phyloP scores from a whole-genome alignment of 2,888 invertebrate genomes.

The Erynnis tages region DNA sequence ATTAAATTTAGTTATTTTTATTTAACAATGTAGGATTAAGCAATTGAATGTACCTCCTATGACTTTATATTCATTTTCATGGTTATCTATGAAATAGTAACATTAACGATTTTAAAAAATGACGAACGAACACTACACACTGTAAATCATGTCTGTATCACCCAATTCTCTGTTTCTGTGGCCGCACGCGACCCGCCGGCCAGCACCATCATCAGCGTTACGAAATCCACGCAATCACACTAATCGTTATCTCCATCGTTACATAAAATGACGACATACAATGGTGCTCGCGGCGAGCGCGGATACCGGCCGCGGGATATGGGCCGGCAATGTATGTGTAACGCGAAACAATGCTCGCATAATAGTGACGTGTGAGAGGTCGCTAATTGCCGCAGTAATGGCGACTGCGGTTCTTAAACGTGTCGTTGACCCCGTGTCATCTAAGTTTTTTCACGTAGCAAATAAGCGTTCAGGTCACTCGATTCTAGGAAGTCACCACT shows the following conservation, averaged over 20 bases:
- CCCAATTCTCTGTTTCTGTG: conserved; percentile 31
- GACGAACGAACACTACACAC: no score
- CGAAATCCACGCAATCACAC: conserved; percentile 55
- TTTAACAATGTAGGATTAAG: no score
- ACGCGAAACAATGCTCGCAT: conserved; percentile 23
- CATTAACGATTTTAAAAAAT: no score
- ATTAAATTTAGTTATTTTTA: no score
- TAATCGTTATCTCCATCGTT: conserved; percentile 58
- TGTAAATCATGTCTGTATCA: not conserved
- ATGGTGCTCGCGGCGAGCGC: conserved; percentile 7
- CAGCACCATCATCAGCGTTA: conserved; percentile 46
- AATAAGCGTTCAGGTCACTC: no score
- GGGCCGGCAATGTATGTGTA: not conserved
- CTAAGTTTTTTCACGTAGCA: no score
- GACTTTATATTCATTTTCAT: no score
- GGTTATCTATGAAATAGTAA: no score
- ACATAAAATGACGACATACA: conserved; percentile 58
- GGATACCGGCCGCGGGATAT: not conserved
- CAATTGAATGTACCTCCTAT: no score
- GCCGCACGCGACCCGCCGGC: conserved; percentile 39
- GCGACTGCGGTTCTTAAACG: conserved; percentile 12
- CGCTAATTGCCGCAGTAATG: conserved; percentile 35
- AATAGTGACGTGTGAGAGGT: conserved; percentile 31
- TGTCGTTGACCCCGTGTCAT: no score
- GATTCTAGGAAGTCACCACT: no score